These are phyloP conservation scores for Neogobius melanostomus DNA, from an alignment of 2,113 vertebrate genomes.

Conservation along the genomic window DNA sequence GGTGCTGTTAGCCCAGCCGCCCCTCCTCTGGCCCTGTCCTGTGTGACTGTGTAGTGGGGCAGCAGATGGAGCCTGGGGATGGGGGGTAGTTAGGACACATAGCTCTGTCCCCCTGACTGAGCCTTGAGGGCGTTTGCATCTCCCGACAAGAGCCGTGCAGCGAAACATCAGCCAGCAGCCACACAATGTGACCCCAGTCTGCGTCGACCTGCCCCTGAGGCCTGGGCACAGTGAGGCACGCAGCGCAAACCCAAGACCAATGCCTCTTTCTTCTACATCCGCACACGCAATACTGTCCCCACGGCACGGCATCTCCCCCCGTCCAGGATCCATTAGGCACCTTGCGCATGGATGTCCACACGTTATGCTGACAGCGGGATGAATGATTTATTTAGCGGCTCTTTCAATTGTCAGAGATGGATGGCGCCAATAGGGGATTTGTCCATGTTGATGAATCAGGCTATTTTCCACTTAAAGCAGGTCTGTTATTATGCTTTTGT, in stretches of 20 bases:
- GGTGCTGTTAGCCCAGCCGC: conserved; percentile 52
- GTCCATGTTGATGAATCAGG: conserved; percentile 67
- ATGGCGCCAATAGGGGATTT: conserved; percentile 67
- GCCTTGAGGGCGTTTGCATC: conserved; percentile 57
- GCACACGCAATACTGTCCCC: conserved; percentile 7
- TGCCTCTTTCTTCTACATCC: conserved; percentile 43
- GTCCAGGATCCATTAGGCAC: conserved; percentile 62
- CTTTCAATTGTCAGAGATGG: conserved; percentile 71
- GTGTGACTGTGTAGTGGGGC: conserved; percentile 65
- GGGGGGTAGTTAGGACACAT: conserved; percentile 24
- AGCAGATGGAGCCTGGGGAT: conserved; percentile 70
- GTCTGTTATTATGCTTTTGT: conserved; percentile 44
- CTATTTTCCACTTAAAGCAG: conserved; percentile 64
- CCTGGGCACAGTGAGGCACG: conserved; percentile 54
- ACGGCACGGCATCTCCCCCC: conserved; percentile 26
- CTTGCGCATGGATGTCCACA: conserved; percentile 55
- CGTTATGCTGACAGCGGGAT: conserved; percentile 59
- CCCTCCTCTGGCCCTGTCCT: conserved; percentile 59
- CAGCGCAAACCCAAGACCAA: conserved; percentile 67
- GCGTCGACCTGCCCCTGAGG: conserved; percentile 52
- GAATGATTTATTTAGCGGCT: conserved; percentile 68
- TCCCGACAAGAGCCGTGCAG: conserved; percentile 39
- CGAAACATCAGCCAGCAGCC: conserved; percentile 60
- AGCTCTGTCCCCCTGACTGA: conserved; percentile 54
- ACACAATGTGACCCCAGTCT: conserved; percentile 70